Evolutionary conservation across 2,888 invertebrate species (phyloP).

Genomic region (Diloba caeruleocephala): DNA sequence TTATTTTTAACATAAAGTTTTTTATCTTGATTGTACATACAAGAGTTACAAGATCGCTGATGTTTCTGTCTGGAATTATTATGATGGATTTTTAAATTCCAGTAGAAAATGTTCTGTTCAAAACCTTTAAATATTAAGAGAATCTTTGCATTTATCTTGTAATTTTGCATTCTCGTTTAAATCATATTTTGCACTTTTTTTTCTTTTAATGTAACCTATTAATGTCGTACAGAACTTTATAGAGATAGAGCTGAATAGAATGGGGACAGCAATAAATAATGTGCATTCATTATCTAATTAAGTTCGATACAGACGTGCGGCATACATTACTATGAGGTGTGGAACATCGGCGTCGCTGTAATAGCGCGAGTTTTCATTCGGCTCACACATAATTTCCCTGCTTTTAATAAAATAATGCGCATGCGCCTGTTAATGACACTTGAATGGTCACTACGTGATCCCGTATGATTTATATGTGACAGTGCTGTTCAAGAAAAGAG

Average conservation of each 20-base stretch:
- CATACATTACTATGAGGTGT: conserved; percentile 27
- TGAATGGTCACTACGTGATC: conserved; percentile 58
- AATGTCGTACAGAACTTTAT: conserved; percentile 10
- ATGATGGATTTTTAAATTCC: conserved; percentile 63
- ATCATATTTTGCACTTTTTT: conserved; percentile 11
- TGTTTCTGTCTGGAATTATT: conserved; percentile 53
- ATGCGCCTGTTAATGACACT: conserved; percentile 53
- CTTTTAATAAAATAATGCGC: conserved; percentile 53
- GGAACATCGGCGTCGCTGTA: conserved; percentile 25
- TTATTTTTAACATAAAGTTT: conserved; percentile 49
- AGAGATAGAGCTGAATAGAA: conserved; percentile 14
- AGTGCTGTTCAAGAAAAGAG: conserved; percentile 2
- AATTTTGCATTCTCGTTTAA: conserved; percentile 38
- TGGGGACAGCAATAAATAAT: conserved; percentile 22
- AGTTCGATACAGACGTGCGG: conserved; percentile 40
- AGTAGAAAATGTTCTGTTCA: conserved; percentile 54
- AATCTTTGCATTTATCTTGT: conserved; percentile 31
- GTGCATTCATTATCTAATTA: conserved; percentile 47
- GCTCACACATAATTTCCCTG: conserved; percentile 47
- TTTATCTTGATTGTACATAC: conserved; percentile 55
- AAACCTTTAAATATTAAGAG: conserved; percentile 18
- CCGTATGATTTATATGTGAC: conserved; percentile 44
- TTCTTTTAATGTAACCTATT: conserved; percentile 1
- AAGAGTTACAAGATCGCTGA: conserved; percentile 47
- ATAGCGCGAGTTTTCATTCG: conserved; percentile 42